Conservation (phyloP, 2,113 vertebrate genomes). For the Etheostoma cragini region DNA sequence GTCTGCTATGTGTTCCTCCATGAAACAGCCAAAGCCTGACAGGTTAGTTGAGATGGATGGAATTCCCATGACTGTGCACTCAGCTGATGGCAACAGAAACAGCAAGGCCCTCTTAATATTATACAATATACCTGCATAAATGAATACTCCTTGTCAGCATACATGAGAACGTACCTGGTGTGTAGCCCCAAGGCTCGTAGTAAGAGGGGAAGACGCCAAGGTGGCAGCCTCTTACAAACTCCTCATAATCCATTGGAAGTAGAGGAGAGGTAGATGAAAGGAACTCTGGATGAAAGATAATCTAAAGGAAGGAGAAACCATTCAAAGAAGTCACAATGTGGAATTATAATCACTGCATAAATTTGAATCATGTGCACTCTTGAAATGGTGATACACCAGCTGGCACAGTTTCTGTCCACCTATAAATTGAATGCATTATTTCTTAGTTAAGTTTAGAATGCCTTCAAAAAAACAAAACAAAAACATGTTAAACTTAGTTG, state of each 20-base stretch:
- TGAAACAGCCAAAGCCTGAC: slow-evolving; percentile 95
- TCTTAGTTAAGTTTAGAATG: no score
- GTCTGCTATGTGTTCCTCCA: slow-evolving; percentile 95
- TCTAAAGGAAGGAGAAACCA: slow-evolving; percentile 73
- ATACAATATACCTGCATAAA: not conserved
- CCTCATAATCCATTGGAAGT: slow-evolving; percentile 93
- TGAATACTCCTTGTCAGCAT: not conserved
- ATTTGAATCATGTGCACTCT: not conserved
- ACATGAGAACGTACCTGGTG: slow-evolving; percentile 85
- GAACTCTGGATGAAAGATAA: slow-evolving; percentile 96
- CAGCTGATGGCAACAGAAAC: slow-evolving; percentile 80
- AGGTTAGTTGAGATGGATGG: slow-evolving; percentile 94
- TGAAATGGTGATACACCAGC: not conserved
- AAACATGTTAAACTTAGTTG: no score
- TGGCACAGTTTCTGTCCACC: not conserved
- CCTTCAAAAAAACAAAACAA: no score
- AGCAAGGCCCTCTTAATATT: not conserved
- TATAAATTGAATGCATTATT: not conserved
- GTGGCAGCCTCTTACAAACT: slow-evolving; percentile 94
- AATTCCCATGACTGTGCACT: slow-evolving; percentile 96
- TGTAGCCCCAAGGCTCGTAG: slow-evolving; percentile 96
- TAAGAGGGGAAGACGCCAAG: slow-evolving; percentile 95
- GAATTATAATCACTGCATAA: not conserved
- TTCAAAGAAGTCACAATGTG: not conserved
- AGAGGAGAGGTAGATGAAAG: slow-evolving; percentile 93